Evolutionary conservation across 2,888 invertebrate genomes (phyloP), one percentile per base, ranked within the genome.

Genomic region (Melieria omissa): DNA sequence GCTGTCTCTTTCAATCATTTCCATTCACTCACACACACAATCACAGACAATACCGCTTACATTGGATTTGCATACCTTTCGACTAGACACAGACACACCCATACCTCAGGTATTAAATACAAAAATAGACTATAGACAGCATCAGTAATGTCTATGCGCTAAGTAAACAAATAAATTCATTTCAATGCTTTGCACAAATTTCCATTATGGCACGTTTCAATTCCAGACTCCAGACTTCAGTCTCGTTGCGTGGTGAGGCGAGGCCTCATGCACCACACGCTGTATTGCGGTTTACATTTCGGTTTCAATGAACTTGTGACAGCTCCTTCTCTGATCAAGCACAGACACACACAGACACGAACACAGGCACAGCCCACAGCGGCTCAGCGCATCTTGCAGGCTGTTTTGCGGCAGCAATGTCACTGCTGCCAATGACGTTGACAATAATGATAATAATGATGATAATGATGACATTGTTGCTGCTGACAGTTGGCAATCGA

Each of bases 141-240:
- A 6, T 6, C 52, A 52, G 14, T n/a, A 52, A 52, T 52, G 12
- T 1, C 52, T 52, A 8, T 14, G 12, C 29, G 29, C 29, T 55
- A n/a, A 62, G 52, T 55, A 62, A 69, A 42, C 69, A 69, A 63
- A 63, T 69, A 69, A 63, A 63, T 69, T 69, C 57, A 55, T 57
- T 54, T 57, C 62, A n/a, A n/a, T 63, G 52, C 45, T 63, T 55
- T 69, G n/a, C 29, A n/a, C 7, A n/a, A 55, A 69, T 55, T 62
- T 46, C 69, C 54, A 63, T 61, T 62, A 69, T 29, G 46, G 62
- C 68, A 68, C 68, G 68, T 68, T 68, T 62, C 54, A 58, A 14
- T 29, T 29, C 58, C 41, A 58, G 41, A 58, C 14, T 10, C 14
- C 10, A 10, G 9, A 16, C 10, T 29, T 58, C 58, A 49, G 49